Evolutionary conservation across 2,797 vertebrate genomes (phyloP), one percentile per base, ranked within the genome.

Genomic region (Thamnophis elegans): DNA sequence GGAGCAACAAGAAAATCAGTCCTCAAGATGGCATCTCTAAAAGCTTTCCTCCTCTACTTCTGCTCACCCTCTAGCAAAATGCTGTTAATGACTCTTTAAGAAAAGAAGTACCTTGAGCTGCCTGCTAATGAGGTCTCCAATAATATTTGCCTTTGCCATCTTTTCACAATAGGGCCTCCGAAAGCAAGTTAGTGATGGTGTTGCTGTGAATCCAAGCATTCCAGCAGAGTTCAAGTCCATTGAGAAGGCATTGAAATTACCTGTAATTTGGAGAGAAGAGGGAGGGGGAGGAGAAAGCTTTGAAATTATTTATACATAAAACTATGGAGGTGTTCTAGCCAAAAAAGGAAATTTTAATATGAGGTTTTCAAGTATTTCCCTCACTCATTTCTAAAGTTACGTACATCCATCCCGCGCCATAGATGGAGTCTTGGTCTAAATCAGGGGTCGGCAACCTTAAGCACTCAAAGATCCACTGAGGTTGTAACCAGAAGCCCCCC

Each of bases 101-200:
- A 6, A 47, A 36, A 36, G 88, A 91, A 94, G 2, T 93, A 98
- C 98, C 98, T 98, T 98, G 95, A 98, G 98, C 97, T 99, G 99
- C 96, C 99, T 98, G 96, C 98, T 97, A 97, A 99, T 98, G 96
- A 99, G 97, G 95, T 99, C 99, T 95, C 98, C 98, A 94, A 99
- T 98, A 97, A 99, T 99, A 97, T 99, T 99, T 95, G 98, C 98
- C 97, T 98, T 97, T 95, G 98, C 98, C 99, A 99, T 99, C 96
- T 97, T 98, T 95, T 93, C 94, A 95, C 96, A 96, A 92, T 92
- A 93, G 87, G 95, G 96, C 96, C 92, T 96, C 95, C 0, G 59
- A 92, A 94, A 95, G 93, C 96, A 96, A 96, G 94, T 96, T 95
- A 97, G 2, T 0, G 95, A 95, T 97, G 95, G 95, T 95, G 96